Evolutionary conservation across 2,888 invertebrate genomes (phyloP), one percentile per base, ranked within the genome.

Genomic region (Ichneumoninae sp.): DNA sequence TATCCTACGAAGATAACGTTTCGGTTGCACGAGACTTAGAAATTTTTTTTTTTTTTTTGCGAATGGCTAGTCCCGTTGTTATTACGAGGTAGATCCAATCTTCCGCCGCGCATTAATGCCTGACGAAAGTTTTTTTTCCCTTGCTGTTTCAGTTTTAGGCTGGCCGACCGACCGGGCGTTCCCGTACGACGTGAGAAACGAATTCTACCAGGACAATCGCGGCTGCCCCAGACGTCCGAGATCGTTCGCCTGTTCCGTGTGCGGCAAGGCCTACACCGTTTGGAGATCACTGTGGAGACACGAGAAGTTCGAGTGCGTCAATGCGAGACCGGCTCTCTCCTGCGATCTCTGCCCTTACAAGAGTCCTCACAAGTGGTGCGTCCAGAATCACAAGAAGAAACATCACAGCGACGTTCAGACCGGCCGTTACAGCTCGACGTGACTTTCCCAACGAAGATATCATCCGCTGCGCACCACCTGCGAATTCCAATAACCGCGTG

Each of bases 281-380:
- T 88, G 88, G 44, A 90, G 92, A 30, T 93, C 93, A 1, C 87
- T 93, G 0, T 91, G 93, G 93, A 88, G 93, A 44, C 93, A 93
- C 83, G 90, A 89, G 66, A 93, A 93, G 60, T 93, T 90, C 85
- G 93, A 93, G 75, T 93, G 93, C 83, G 87, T 93, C 78, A 92
- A 93, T 78, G 88, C 93, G 1, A 88, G 87, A 63, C 93, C 93
- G 0, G 92, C 89, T 30, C 85, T 90, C 57, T 81, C 87, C 16
- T 93, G 93, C 83, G 89, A 91, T 7, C 80, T 87, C 0, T 93
- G 93, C 52, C 78, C 89, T 1, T 93, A 92, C 78, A 89, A 88
- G 78, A 93, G 89, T 44, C 93, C 93, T 0, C 92, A 93, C 86
- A 92, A 89, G 26, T 93, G 93, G 93, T 91, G 93, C 69, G 88